Evolutionary conservation across 2,797 vertebrate species (phyloP).

Genomic region (Otolemur crassicaudatus): DNA sequence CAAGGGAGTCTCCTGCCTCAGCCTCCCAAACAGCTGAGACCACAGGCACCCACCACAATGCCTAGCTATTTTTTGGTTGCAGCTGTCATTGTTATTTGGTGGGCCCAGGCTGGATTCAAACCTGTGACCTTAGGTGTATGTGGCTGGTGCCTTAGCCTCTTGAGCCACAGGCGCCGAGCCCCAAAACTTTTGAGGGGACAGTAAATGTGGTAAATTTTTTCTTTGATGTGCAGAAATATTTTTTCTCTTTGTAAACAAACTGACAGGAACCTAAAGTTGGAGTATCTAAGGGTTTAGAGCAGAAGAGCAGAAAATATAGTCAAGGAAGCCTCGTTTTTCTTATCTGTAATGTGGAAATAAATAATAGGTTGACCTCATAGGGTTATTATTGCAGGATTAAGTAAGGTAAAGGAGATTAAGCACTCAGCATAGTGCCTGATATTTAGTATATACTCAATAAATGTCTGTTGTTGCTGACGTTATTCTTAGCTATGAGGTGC

Average conservation of each 20-base stretch:
- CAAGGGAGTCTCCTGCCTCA: too few species aligned
- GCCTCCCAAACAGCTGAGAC: too few species aligned
- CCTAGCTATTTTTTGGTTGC: too few species aligned
- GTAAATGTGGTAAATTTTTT: not conserved
- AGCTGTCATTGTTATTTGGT: too few species aligned
- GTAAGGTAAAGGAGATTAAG: slow-evolving; percentile 29
- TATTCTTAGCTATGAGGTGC: slow-evolving; percentile 17
- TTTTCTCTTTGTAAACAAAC: slow-evolving; percentile 35
- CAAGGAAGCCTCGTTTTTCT: not conserved
- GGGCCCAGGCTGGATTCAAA: too few species aligned
- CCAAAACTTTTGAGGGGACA: not conserved
- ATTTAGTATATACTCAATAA: not conserved
- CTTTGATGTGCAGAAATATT: not conserved
- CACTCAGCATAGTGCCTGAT: not conserved
- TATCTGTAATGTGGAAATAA: not conserved
- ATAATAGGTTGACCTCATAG: not conserved
- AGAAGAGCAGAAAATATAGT: not conserved
- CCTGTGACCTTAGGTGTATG: too few species aligned
- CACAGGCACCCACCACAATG: too few species aligned
- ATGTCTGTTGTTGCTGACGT: slow-evolving; percentile 40
- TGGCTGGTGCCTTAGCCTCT: too few species aligned
- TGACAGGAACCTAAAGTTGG: slow-evolving; percentile 44
- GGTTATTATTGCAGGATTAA: slow-evolving; percentile 12
- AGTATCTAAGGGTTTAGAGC: not conserved
- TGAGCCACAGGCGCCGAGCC: too few species aligned